These are phyloP conservation scores for Callocephalon fimbriatum DNA, from an alignment of 2,113 vertebrate genomes.

Conservation along the genomic window DNA sequence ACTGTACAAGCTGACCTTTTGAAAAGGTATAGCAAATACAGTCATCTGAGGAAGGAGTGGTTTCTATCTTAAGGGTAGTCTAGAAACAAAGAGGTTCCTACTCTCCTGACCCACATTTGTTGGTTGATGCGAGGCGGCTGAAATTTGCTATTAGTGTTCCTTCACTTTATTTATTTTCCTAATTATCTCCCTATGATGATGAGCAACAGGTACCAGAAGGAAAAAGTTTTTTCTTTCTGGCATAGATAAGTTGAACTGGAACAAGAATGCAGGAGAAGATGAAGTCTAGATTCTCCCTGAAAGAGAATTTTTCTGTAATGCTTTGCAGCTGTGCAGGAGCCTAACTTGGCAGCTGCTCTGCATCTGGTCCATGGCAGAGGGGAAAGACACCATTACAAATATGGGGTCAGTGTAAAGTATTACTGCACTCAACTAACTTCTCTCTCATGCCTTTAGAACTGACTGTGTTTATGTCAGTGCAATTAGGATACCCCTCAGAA, in stretches of 20 bases:
- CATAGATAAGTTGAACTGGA: background rate
- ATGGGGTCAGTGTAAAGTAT: background rate
- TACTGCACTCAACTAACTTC: background rate
- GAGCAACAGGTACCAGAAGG: background rate
- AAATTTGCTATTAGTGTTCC: background rate
- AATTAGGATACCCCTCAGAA: background rate
- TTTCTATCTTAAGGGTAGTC: background rate
- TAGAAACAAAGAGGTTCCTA: background rate
- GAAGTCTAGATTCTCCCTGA: background rate
- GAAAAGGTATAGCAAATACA: slow-evolving; percentile 13
- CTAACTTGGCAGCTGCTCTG: rapidly evolving
- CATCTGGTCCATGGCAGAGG: background rate
- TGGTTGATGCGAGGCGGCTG: background rate
- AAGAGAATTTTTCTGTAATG: background rate
- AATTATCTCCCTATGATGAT: background rate
- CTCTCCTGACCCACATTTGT: background rate
- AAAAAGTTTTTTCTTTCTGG: background rate
- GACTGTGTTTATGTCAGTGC: background rate
- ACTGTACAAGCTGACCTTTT: background rate
- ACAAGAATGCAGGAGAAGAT: background rate
- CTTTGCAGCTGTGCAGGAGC: background rate
- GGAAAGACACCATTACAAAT: background rate
- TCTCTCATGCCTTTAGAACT: background rate
- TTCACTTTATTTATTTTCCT: background rate
- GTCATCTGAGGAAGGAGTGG: background rate